Base-by-base conservation (phyloP, 2,888 invertebrate species). In the Macaria liturata region DNA sequence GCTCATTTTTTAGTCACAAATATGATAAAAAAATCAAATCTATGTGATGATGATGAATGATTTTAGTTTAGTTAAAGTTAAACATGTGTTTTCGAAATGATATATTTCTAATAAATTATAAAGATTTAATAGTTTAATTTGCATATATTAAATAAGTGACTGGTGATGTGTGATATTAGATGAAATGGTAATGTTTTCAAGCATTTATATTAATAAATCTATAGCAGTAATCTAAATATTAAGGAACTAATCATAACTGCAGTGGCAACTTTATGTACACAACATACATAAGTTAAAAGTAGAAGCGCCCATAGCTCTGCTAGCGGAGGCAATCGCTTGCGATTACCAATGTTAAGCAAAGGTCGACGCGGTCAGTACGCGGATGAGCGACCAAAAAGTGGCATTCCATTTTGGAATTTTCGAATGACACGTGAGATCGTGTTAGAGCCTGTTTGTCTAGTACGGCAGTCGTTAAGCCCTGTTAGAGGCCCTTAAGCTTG, bases 1-100 rank as follows among this genome's bases (percentile, higher is more conserved):
- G 69, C 82, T 84, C 83, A 83, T 49, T 59, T 68, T 20, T 71
- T 68, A 70, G 61, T 65, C 69, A 69, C 50, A 49, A 42, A 42
- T 9, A 46, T 3, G 6, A 7, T 42, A n/a, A 42, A 42, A n/a
- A n/a, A n/a, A 47, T 49, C 31, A 39, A 6, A 1, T 20, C 20
- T 20, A 20, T 9, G 37, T 20, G 30, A 37, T 48, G 30, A 37
- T 48, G 48, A 20, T 37, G 4, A 9, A 2, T 39, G 39, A 1
- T 39, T 20, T 20, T 20, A 20, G 20, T 20, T 20, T 20, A 20
- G 20, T 20, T 20, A 20, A 1, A 20, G 20, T 20, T 20, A 20
- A 1, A 20, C 20, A 20, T 20, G 20, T 20, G 20, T 20, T 20
- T 20, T 20, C 20, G 2, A 20, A 20, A 20, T 20, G 20, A 20